Base-by-base conservation (phyloP, 2,113 vertebrate genomes). In the Labrus mixtus region DNA sequence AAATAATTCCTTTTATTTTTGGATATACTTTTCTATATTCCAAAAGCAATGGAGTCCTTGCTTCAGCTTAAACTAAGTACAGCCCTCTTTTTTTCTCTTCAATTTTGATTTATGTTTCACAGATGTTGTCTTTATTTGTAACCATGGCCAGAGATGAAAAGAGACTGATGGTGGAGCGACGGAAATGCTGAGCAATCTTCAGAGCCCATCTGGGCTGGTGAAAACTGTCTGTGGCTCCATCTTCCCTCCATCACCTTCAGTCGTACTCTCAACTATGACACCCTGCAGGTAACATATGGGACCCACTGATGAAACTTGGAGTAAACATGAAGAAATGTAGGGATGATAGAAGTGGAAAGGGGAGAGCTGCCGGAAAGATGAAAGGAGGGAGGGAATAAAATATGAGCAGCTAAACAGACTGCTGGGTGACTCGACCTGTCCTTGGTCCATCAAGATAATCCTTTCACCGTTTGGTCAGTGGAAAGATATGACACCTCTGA, bases 111-210 rank as follows among this genome's bases (percentile, higher is more conserved):
- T 53, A 84, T 79, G 66, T 9, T 1, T 64, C 78, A 70, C 88
- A 89, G 86, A 85, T 87, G 86, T 70, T 75, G 36, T 2, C 7
- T 81, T 78, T 77, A 82, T 79, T 72, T 65, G 58, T 79, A 64
- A 54, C 77, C 33, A 58, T 20, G 51, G 81, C 78, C 76, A 80
- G 68, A 79, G 76, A 83, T 85, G 68, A 84, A 83, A 81, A 72
- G 79, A 62, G 51, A 17, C 74, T 76, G 64, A 54, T 71, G 84
- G 77, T 46, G 41, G 81, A 65, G 76, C 56, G 76, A 36, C 33
- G 70, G 82, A 82, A 88, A 73, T 73, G 73, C 84, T 76, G 76
- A 87, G 75, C 33, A 77, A 66, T 83, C 60, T 71, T 70, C 65
- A 73, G 67, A 23, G 45, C 53, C 85, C 87, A 84, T 84, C 87